Base-by-base conservation (phyloP, 2,797 vertebrate genomes). In the Bradypodion ventrale region DNA sequence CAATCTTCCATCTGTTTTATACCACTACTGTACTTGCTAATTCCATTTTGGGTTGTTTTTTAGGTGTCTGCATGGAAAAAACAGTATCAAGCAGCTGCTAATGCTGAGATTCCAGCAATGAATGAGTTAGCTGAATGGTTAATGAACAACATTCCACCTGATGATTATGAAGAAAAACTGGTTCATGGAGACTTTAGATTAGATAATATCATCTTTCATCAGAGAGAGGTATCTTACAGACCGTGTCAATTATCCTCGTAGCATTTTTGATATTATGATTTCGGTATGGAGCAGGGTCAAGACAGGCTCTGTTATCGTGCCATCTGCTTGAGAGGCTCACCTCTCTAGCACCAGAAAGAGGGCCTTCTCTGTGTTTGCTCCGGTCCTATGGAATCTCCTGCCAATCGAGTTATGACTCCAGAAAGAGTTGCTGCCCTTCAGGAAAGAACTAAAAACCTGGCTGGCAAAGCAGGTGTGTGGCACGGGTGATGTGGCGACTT, bases 21-120 rank as follows among this genome's bases (percentile, higher is more conserved):
- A 21, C 6, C 40, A 27, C 21, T 5, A 77, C n/a, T n/a, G n/a
- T n/a, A n/a, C 78, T 63, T 49, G 87, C 25, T 78, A 59, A 59
- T 40, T 86, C 8, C 62, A 1, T 42, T 7, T 10, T 82, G 90
- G 86, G 1, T 82, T 2, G 88, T 60, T 87, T 85, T 87, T 75
- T 84, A 99, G 98, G 97, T 98, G 21, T 96, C 95, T n/a, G 98
- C 96, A n/a, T 99, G 98, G 98, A 97, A 95, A 37, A 97, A 95
- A 86, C 98, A 99, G 85, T 99, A 99, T 92, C 94, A 87, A 8
- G 96, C 97, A 25, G 86, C 98, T 0, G 96, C 97, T 80, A 96
- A 97, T 90, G 94, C 85, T 87, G 95, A 96, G 83, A 96, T 99
- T 90, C 96, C 97, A 88, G 97, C 96, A 80, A 96, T 99, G 97